Evolutionary conservation across 2,113 vertebrate genomes (phyloP), one percentile per base, ranked within the genome.

Genomic region (Coregonus clupeaformis): DNA sequence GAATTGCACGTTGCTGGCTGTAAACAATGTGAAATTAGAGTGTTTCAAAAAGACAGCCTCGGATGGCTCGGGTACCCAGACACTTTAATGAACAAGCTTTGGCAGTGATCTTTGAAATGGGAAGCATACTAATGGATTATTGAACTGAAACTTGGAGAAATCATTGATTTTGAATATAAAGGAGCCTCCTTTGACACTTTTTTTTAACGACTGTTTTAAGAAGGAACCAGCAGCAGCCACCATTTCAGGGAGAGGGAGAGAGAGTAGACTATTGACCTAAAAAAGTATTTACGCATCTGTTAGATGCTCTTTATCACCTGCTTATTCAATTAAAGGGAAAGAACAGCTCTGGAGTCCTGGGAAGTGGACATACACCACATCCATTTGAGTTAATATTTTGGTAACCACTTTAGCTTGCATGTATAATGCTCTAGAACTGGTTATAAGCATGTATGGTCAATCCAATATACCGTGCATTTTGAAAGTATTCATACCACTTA

Each of bases 41-140:
- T 72, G 68, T 76, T 80, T 71, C 62, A n/a, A 73, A 67, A 74
- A 66, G 76, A 79, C 66, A 83, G 65, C 24, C 52, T 49, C 75
- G 67, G 68, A 71, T 80, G 36, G 65, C 25, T 77, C 18, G n/a
- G 69, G n/a, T 68, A 68, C 55, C 67, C 71, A 30, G 64, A 67
- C 20, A 12, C 30, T 78, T 80, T 80, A 78, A 79, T 78, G 77
- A 79, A 78, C 80, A 84, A 74, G 77, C 57, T 72, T 77, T 77
- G 69, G 75, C 66, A 72, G 27, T 63, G 77, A 78, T 75, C 74
- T 75, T 77, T 70, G 36, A 79, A 79, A 49, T 49, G 47, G 47
- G 75, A 77, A 69, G 42, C 68, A 59, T 60, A 76, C 75, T 85
- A 77, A 82, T 82, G 73, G 77, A 80, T 74, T 78, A 75, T 71